Evolutionary conservation across 1,140 invertebrate genomes (phyloP).

Genomic region (Drosophila sechellia): DNA sequence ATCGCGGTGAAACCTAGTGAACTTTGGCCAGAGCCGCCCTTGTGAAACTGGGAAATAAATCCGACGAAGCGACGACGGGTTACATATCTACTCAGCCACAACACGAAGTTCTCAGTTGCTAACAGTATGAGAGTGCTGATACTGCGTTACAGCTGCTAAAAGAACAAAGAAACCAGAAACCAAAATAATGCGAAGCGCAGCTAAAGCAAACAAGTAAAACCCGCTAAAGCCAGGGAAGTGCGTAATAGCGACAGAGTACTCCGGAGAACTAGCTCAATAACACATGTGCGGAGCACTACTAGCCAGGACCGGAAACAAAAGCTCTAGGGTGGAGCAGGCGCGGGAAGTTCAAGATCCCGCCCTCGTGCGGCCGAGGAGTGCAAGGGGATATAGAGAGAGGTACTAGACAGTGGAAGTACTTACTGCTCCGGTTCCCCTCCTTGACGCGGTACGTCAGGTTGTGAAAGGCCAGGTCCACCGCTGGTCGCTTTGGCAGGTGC

Average conservation of each 20-base stretch:
- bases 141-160: constrained; percentile 18
- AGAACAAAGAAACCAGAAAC: constrained; percentile 79
- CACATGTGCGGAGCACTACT: constrained; percentile 16
- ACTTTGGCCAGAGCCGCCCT: constrained; percentile 27
- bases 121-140: constrained; percentile 54
- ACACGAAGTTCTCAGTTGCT: constrained; percentile 22
- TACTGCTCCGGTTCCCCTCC: constrained; percentile 91
- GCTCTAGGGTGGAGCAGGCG: neutral
- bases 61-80: neutral
- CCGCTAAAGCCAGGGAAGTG: constrained; percentile 34
- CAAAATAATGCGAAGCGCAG: constrained; percentile 50
- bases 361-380: constrained; percentile 12
- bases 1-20: constrained; percentile 14
- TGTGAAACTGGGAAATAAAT: constrained; percentile 15
- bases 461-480: constrained; percentile 94
- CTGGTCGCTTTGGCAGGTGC: constrained; percentile 92
- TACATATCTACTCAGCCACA: constrained; percentile 1
- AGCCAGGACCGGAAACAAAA: neutral
- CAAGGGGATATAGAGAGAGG: neutral
- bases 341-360: neutral
- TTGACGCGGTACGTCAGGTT: constrained; percentile 94
- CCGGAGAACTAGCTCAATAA: constrained; percentile 15
- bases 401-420: constrained; percentile 86
- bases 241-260: constrained; percentile 24
- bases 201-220: constrained; percentile 60